Conservation (phyloP, 2,888 invertebrate species). For the Acronicta aceris region DNA sequence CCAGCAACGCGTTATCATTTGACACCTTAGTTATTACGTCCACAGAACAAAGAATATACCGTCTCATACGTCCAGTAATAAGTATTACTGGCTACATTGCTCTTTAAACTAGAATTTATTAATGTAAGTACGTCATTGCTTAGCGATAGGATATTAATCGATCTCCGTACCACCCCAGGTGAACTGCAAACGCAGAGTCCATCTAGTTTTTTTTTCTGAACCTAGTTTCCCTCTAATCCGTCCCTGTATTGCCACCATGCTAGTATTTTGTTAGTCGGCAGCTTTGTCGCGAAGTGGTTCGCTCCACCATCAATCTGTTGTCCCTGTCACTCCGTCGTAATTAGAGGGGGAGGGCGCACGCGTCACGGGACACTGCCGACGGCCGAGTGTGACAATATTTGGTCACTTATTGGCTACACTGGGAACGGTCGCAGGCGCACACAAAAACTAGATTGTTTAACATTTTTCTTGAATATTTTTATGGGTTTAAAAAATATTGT, state of each 20-base stretch:
- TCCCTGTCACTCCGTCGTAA: conserved; percentile 60
- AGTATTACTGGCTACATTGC: too few species aligned
- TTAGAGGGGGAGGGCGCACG: conserved; percentile 60
- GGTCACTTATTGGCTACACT: conserved; percentile 85
- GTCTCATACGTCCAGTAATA: too few species aligned
- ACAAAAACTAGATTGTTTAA: conserved; percentile 55
- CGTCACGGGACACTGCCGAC: conserved; percentile 72
- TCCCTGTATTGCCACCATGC: conserved; percentile 86
- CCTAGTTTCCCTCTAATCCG: conserved; percentile 51
- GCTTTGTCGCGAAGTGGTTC: conserved; percentile 79
- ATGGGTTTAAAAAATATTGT: conserved; percentile 29
- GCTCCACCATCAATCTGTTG: conserved; percentile 52
- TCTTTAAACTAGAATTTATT: too few species aligned
- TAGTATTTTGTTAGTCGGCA: conserved; percentile 87
- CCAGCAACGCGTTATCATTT: too few species aligned
- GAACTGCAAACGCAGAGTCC: too few species aligned
- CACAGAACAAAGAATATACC: too few species aligned
- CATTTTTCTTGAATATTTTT: conserved; percentile 44
- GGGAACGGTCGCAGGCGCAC: conserved; percentile 54
- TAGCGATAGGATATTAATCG: too few species aligned
- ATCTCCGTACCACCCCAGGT: too few species aligned
- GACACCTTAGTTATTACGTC: too few species aligned
- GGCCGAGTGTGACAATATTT: conserved; percentile 78
- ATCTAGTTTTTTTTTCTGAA: too few species aligned
- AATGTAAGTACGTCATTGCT: too few species aligned